A percentile compares a stretch with the other conserved stretches of the same genome.
Evolutionary conservation across 1,140 invertebrate species (phyloP).

Genomic region (Zaprionus ornatus): DNA sequence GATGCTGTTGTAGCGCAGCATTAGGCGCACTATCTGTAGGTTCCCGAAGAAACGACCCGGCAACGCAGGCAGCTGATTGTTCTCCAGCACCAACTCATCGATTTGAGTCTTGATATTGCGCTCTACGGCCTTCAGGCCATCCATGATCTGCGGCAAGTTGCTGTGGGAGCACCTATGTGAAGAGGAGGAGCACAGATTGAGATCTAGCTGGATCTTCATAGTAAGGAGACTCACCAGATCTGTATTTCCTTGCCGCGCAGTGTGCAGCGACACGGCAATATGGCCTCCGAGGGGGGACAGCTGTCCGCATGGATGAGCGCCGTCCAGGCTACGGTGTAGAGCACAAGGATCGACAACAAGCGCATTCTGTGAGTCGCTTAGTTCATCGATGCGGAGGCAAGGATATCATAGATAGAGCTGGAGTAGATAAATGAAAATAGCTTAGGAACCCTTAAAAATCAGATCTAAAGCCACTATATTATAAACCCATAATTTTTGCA

Average conservation of each 20-base stretch:
- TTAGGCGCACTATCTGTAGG: constrained; percentile 90
- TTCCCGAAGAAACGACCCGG: constrained; percentile 91
- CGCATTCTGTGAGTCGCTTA: constrained; percentile 22
- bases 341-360: constrained; percentile 42
- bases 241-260: constrained; percentile 84
- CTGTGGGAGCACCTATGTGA: constrained; percentile 92
- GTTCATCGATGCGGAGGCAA: constrained; percentile 14
- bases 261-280: constrained; percentile 85
- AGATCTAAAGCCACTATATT: background rate
- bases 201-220: background rate
- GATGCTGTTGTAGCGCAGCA: constrained; percentile 92
- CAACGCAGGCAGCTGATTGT: constrained; percentile 91
- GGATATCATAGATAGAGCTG: constrained; percentile 32
- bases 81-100: constrained; percentile 93
- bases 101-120: constrained; percentile 88
- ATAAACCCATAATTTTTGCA: background rate
- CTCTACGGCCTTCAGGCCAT: constrained; percentile 89
- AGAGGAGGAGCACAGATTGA: background rate
- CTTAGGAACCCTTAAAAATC: too few relatives aligned
- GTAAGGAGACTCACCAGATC: constrained; percentile 82
- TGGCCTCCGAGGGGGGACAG: constrained; percentile 84
- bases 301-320: constrained; percentile 53
- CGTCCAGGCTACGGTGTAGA: constrained; percentile 37
- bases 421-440: background rate
- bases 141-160: constrained; percentile 89